Evolutionary conservation across 2,113 vertebrate species (phyloP).

Genomic region (Malurus cyaneus): DNA sequence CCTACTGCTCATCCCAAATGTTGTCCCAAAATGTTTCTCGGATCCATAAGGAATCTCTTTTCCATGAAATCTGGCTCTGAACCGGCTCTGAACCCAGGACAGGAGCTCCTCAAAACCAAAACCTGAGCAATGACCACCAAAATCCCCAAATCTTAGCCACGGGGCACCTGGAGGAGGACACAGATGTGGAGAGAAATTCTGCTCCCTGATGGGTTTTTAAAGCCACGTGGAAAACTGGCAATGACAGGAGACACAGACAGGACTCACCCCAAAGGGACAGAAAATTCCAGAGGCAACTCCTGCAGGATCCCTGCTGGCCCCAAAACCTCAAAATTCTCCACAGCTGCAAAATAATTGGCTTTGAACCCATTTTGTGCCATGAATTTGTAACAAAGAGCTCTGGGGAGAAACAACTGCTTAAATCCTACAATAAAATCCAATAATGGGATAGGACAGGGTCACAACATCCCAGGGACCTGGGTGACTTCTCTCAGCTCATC

Average conservation of each 20-base stretch:
- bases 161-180: not conserved
- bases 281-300: not conserved
- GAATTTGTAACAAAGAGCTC: not conserved
- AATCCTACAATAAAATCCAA: not conserved
- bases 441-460: not conserved
- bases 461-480: not conserved
- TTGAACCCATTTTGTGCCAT: not conserved
- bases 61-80: not conserved
- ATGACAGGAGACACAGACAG: not conserved
- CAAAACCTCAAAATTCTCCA: not conserved
- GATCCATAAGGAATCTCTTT: not conserved
- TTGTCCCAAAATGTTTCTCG: not conserved
- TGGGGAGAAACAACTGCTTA: not conserved
- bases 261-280: no score
- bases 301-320: not conserved
- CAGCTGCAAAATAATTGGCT: not conserved
- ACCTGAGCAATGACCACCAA: not conserved
- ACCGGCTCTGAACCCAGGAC: accelerated
- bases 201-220: not conserved
- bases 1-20: not conserved
- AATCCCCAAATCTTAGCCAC: not conserved
- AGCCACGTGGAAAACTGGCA: accelerated
- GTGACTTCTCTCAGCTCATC: not conserved
- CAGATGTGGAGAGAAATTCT: accelerated
- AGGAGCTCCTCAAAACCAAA: not conserved